Base-by-base conservation (phyloP, 2,797 vertebrate species). In the Sebastes oblongus region DNA sequence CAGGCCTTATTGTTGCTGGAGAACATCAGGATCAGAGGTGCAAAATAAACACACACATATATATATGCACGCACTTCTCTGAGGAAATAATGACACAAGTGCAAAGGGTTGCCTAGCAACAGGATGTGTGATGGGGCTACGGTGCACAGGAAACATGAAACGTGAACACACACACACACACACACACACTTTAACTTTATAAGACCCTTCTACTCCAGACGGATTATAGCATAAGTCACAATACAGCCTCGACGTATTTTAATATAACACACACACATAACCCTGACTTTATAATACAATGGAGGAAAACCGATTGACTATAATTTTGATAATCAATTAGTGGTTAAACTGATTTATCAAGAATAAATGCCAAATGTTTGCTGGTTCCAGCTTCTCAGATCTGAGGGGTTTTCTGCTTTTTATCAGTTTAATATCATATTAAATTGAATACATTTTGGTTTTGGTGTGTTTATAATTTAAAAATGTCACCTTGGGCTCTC, bases 41-140 rank as follows among this genome's bases (percentile, higher is more conserved):
- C 67, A 70, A 76, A 77, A 55, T 39, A 73, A 76, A 81, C 50
- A 36, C 56, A 81, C 39, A 36, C 39, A 22, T 8, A 60, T 20
- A 50, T 68, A 69, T 3, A 60, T 18, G 30, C 70, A 66, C 39
- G 55, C 13, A n/a, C 65, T 77, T 36, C 74, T 78, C 61, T 11
- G 60, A 77, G 42, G 79, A 77, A 75, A 55, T 75, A 82, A 82
- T 85, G 84, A 92, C 86, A 83, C 76, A 67, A 87, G 89, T 86
- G 85, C 80, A 82, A 86, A 72, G 75, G 83, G 93, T 95, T 95
- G 92, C 94, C 89, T 94, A 88, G 95, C 90, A 95, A 96, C 94
- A 93, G 87, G 83, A 88, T 69, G 72, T 85, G 81, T 66, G 78
- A 82, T 75, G 78, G 78, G 70, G 65, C 78, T 80, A 81, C 39